Conservation (phyloP, 2,113 vertebrate species). For the Theristicus caerulescens region DNA sequence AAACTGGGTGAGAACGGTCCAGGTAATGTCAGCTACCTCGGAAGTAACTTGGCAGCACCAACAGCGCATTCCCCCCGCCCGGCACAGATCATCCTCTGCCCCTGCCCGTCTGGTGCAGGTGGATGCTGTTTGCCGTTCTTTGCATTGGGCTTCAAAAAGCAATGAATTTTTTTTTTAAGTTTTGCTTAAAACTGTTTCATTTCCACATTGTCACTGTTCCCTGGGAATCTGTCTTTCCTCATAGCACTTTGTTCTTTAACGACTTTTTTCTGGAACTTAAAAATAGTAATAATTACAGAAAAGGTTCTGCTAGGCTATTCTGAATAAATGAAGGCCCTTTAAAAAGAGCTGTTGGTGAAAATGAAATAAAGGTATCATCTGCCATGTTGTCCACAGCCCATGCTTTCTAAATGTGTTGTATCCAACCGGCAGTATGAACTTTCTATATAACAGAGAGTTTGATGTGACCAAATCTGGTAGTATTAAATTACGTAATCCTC, state of each 20-base stretch:
- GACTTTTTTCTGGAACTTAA: not conserved
- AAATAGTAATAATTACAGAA: not conserved
- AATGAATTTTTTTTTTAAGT: not conserved
- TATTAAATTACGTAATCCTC: not conserved
- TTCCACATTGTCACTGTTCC: not conserved
- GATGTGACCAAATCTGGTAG: fast-evolving
- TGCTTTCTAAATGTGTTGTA: not conserved
- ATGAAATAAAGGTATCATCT: not conserved
- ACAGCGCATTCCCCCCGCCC: fast-evolving
- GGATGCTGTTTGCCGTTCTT: not conserved
- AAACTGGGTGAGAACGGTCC: not conserved
- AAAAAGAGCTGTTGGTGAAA: not conserved
- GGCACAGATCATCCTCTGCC: not conserved
- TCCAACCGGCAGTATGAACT: not conserved
- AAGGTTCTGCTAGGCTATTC: not conserved
- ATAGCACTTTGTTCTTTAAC: not conserved
- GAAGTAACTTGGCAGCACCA: not conserved
- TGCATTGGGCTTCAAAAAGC: not conserved
- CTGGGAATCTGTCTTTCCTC: not conserved
- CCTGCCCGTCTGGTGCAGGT: not conserved
- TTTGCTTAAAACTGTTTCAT: not conserved
- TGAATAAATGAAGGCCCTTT: not conserved
- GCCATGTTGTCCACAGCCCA: not conserved
- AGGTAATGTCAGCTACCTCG: not conserved
- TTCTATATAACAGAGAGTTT: not conserved